These are phyloP conservation scores for Heliothis subflexa DNA, from an alignment of 1,140 invertebrate species.

Conservation along the genomic window DNA sequence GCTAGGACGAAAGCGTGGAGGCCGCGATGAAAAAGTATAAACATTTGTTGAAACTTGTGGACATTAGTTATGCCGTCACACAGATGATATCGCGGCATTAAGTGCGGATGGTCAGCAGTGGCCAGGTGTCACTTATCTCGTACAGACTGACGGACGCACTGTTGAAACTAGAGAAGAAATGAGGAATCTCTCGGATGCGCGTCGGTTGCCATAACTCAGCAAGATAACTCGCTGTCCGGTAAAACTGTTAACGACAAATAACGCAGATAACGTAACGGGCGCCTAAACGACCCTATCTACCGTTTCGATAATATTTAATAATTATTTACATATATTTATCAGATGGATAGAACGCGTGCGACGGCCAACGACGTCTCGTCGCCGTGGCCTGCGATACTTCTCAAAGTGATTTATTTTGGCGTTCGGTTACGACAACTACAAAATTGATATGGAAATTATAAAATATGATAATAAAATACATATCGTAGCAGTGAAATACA, in stretches of 20 bases:
- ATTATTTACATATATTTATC: constrained; percentile 77
- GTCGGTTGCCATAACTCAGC: constrained; percentile 77
- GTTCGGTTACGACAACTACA: constrained; percentile 31
- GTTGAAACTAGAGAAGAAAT: constrained; percentile 68
- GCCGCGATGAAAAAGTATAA: constrained; percentile 33
- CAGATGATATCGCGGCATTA: constrained; percentile 57
- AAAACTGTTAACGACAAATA: constrained; percentile 83
- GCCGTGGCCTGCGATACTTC: constrained; percentile 47
- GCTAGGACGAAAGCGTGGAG: neutral
- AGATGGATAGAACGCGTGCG: constrained; percentile 63
- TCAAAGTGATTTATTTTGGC: constrained; percentile 51
- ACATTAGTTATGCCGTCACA: constrained; percentile 44
- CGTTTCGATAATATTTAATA: constrained; percentile 84
- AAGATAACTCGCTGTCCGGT: constrained; percentile 74
- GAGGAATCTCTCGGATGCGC: constrained; percentile 57
- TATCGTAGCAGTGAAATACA: constrained; percentile 27
- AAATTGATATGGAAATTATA: constrained; percentile 45
- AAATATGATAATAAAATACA: constrained; percentile 43
- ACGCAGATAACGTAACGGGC: constrained; percentile 79
- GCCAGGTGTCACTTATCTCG: constrained; percentile 59
- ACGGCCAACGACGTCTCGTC: constrained; percentile 53
- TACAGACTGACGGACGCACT: constrained; percentile 52
- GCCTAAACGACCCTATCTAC: constrained; percentile 82
- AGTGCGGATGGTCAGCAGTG: constrained; percentile 52
- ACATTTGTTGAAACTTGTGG: constrained; percentile 30